phyloP scores from a whole-genome alignment of 2,888 invertebrate species.

The Pristionchus exspectatus region DNA sequence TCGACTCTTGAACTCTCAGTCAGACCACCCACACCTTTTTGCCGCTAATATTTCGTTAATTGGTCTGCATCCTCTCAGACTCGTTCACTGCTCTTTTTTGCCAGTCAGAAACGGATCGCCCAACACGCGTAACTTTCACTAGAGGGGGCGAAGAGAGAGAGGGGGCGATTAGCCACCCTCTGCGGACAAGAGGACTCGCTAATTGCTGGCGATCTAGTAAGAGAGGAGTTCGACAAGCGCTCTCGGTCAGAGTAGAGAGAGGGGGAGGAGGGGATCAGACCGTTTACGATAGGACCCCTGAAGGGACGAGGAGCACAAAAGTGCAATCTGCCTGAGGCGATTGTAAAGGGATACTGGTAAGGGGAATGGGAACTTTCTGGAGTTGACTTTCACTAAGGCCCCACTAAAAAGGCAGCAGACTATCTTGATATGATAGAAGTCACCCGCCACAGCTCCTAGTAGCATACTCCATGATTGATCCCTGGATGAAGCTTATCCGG shows the following conservation, averaged over 20 bases:
- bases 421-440: too few relatives aligned
- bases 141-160: neutral
- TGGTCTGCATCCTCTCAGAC: neutral
- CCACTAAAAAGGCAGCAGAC: too few relatives aligned
- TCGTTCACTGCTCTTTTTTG: neutral
- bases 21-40: neutral
- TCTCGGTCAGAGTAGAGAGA: slow-evolving; percentile 13
- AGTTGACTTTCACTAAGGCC: neutral
- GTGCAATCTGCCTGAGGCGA: neutral
- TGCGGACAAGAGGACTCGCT: neutral
- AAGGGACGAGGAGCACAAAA: neutral
- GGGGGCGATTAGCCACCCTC: neutral
- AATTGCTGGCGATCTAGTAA: neutral
- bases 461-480: neutral
- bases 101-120: slow-evolving; percentile 22
- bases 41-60: neutral
- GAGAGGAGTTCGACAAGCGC: slow-evolving; percentile 20
- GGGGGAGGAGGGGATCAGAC: slow-evolving; percentile 10
- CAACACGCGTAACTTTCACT: neutral
- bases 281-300: neutral
- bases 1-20: neutral
- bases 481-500: neutral
- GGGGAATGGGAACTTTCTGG: neutral
- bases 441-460: too few relatives aligned
- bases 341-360: neutral